phyloP scores from a whole-genome alignment of 2,113 vertebrate genomes.

The Colossoma macropomum region DNA sequence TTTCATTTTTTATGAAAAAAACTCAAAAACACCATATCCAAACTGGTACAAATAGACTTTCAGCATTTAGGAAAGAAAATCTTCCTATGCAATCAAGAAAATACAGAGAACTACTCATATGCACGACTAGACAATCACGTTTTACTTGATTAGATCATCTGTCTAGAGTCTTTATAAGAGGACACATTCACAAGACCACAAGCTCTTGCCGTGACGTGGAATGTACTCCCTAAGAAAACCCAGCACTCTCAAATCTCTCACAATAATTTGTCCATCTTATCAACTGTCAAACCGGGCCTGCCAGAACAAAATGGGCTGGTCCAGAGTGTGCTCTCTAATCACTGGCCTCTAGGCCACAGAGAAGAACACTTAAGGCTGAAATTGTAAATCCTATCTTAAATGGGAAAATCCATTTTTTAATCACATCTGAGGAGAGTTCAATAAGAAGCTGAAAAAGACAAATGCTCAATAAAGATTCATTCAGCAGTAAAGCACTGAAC shows the following conservation, averaged over 20 bases:
- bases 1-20: too few relatives aligned
- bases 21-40: too few relatives aligned
- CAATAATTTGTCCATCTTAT: slow-evolving; percentile 4
- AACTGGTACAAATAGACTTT: too few relatives aligned
- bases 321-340: not conserved
- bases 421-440: not conserved
- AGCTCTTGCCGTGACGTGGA: not conserved
- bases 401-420: not conserved
- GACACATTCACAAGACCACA: not conserved
- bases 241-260: not conserved
- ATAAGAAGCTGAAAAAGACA: not conserved
- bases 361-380: not conserved
- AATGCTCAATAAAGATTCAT: not conserved
- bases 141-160: not conserved
- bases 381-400: not conserved
- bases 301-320: not conserved
- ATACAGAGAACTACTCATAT: too few relatives aligned
- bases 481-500: not conserved
- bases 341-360: not conserved
- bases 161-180: not conserved
- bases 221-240: not conserved
- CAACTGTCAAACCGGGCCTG: not conserved
- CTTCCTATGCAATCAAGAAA: too few relatives aligned
- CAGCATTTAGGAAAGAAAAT: too few relatives aligned
- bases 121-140: too few relatives aligned